Percentiles rank a stretch among this genome's conserved stretches.
phyloP scores from a whole-genome alignment of 2,888 invertebrate species.

The Crossocerus cetratus region DNA sequence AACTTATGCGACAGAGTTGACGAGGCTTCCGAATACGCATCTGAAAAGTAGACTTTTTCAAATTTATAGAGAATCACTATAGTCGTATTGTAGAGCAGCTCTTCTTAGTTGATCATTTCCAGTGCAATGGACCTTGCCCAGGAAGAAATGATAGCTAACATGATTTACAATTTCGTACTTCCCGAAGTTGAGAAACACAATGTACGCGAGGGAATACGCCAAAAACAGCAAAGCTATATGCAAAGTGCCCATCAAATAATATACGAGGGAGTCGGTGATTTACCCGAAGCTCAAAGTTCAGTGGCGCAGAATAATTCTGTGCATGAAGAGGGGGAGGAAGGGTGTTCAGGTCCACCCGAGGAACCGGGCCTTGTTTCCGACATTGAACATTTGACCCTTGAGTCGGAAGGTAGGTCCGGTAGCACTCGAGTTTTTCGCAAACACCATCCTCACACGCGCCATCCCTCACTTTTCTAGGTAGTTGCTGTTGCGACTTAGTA shows the following conservation, averaged over 20 bases:
- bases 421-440: no score
- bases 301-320: not conserved
- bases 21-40: constrained; percentile 77
- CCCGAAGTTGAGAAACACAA: constrained; percentile 76
- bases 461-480: constrained; percentile 4
- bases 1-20: constrained; percentile 80
- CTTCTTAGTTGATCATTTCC: constrained; percentile 10
- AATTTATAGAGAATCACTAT: not conserved
- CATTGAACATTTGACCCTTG: no score
- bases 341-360: not conserved
- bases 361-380: no score
- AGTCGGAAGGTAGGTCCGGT: no score
- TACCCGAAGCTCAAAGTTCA: constrained; percentile 29
- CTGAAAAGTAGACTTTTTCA: constrained; percentile 57
- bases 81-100: constrained; percentile 35
- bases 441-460: no score
- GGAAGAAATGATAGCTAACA: constrained; percentile 67
- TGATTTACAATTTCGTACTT: constrained; percentile 76
- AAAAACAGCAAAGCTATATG: constrained; percentile 74
- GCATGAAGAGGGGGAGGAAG: not conserved
- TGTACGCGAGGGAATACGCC: constrained; percentile 72
- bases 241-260: constrained; percentile 75
- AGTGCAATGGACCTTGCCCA: constrained; percentile 53
- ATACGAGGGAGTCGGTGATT: constrained; percentile 64
- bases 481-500: no score